phyloP scores from a whole-genome alignment of 2,888 invertebrate genomes.

The Andrena fulva region DNA sequence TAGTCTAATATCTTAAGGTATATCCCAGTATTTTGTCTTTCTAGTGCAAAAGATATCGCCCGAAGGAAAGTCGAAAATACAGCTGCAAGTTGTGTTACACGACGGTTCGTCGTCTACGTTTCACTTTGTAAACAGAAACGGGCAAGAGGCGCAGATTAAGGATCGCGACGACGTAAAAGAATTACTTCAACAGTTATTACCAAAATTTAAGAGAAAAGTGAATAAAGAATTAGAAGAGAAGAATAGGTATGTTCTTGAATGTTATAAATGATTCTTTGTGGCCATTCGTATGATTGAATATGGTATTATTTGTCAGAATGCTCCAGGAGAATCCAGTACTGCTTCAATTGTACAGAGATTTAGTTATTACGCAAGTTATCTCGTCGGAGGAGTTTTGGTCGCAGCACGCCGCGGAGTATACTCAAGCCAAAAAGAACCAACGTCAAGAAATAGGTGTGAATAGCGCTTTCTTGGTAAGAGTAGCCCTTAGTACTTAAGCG shows the following conservation, averaged over 20 bases:
- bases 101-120: conserved; percentile 98
- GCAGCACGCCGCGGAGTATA: conserved; percentile 92
- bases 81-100: conserved; percentile 97
- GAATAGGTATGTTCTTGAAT: conserved; percentile 87
- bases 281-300: background rate
- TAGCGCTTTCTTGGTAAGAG: conserved; percentile 87
- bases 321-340: conserved; percentile 95
- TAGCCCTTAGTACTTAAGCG: background rate
- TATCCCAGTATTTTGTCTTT: conserved; percentile 28
- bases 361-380: conserved; percentile 98
- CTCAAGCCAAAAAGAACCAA: conserved; percentile 89
- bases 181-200: conserved; percentile 94
- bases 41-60: conserved; percentile 98
- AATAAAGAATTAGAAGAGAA: conserved; percentile 96
- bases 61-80: conserved; percentile 98
- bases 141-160: conserved; percentile 92
- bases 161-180: conserved; percentile 98
- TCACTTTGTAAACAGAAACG: conserved; percentile 96
- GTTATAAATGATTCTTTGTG: background rate
- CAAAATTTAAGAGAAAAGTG: conserved; percentile 97
- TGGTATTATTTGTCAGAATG: conserved; percentile 85
- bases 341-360: conserved; percentile 97
- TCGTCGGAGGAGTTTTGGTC: conserved; percentile 99
- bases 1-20: background rate
- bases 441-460: conserved; percentile 94